Base-by-base conservation (phyloP, 2,113 vertebrate genomes). In the Anoplopoma fimbria region DNA sequence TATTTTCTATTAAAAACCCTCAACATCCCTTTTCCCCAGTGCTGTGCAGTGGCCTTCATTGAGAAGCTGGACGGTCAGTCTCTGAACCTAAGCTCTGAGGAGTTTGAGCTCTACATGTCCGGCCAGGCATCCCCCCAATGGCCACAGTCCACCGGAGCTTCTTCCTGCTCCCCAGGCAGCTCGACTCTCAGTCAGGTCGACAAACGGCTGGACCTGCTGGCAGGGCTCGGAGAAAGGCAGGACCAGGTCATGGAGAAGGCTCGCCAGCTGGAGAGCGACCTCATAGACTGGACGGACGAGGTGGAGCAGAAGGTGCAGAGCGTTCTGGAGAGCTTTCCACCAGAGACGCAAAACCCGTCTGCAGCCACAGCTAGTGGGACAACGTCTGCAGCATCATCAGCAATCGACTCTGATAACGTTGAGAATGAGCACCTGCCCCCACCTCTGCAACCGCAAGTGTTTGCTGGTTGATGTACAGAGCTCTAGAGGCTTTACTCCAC, bases 11-110 rank as follows among this genome's bases (percentile, higher is more conserved):
- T 73, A 80, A 72, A 67, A 27, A 69, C 9, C 38, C 23, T 25
- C 15, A 15, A 1, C 36, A 2, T 45, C 17, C 25, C 27, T n/a
- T 67, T 33, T 82, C 86, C 64, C 6, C 84, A 99, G 98, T 99
- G 98, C 89, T 99, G 98, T 36, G 97, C 97, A 0, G 97, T 99
- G 89, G 97, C 98, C 77, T 99, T 99, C 94, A 99, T 99, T 72
- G 98, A 99, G 91, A 99, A 99, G 82, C 91, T 99, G 81, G 98
- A 99, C 14, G 98, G 96, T 55, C 97, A 98, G 91, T 98, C 97
- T 40, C 91, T 99, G 78, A 99, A 99, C 73, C 91, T 99, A 68
- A 99, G 95, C 88, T 90, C 97, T 49, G 97, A 99, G 82, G 98
- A 99, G 88, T 99, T 99, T 77, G 97, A 97, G 78, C 96, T 96